phyloP scores from a whole-genome alignment of 2,113 vertebrate species.

The Thermophis baileyi region DNA sequence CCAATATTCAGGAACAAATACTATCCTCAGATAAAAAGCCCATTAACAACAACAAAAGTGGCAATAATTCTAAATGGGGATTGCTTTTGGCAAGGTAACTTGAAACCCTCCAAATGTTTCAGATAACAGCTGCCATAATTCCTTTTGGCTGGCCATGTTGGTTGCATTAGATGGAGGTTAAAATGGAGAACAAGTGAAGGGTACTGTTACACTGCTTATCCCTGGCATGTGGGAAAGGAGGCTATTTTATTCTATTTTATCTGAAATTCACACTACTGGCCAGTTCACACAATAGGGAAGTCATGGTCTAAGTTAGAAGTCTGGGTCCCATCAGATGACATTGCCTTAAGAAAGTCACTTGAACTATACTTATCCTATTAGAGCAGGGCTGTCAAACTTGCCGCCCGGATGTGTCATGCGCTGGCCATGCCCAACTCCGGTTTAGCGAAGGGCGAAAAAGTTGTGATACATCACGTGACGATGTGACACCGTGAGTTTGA shows the following conservation, averaged over 20 bases:
- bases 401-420: too few species aligned
- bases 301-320: not conserved
- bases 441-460: too few species aligned
- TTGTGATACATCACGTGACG: fast-evolving
- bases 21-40: not conserved
- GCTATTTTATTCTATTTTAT: not conserved
- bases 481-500: too few species aligned
- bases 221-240: not conserved
- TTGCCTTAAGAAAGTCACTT: not conserved
- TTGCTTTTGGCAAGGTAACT: not conserved
- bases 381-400: too few species aligned
- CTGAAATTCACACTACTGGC: not conserved
- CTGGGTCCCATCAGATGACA: not conserved
- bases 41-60: not conserved
- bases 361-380: not conserved
- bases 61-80: not conserved
- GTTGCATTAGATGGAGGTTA: not conserved
- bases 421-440: too few species aligned
- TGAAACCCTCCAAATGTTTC: not conserved
- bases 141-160: not conserved
- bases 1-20: constrained; percentile 9
- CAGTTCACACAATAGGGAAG: not conserved
- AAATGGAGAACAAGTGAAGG: not conserved
- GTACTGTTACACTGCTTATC: not conserved
- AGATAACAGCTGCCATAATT: not conserved